Evolutionary conservation across 2,888 invertebrate genomes (phyloP), one percentile per base, ranked within the genome.

Genomic region (Melieria crassipennis): DNA sequence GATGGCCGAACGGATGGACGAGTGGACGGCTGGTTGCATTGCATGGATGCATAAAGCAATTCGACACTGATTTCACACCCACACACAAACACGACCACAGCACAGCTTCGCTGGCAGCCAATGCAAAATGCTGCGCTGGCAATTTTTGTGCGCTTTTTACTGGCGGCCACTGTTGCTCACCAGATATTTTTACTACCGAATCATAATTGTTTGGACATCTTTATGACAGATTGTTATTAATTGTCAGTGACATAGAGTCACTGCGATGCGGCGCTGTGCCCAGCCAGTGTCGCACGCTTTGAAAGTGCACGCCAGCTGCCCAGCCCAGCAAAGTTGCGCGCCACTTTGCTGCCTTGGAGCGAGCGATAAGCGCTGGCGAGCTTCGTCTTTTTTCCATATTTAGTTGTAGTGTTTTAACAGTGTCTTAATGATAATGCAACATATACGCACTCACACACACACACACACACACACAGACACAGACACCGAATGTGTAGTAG

Each of bases 221-320:
- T 69, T 55, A 70, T 73, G 75, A 77, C 75, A 76, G 72, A 76
- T 77, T 75, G 69, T 73, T 75, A 75, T 76, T 75, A 75, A 77
- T 75, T 77, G 69, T 63, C 69, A 63, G 69, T 69, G 63, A 62
- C 69, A 69, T 69, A 63, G 63, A 63, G 69, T 63, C 69, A 69
- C 52, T 52, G 52, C 52, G 13, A 13, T 7, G 52, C 13, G 11
- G 52, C 13, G 5, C 52, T 52, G 10, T 6, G 13, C 10, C 13
- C 13, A 13, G 11, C 6, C 52, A 52, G 52, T 52, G 13, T 52
- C 30, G 30, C 30, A 11, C 50, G 11, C 9, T 7, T 52, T n/a
- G 52, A 5, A 5, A 52, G 52, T 52, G 52, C 52, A 4, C 52
- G 11, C n/a, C n/a, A 7, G n/a, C 13, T 52, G 6, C 11, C 13